Evolutionary conservation across 2,888 invertebrate genomes (phyloP).

Genomic region (Lycophotia porphyrea): DNA sequence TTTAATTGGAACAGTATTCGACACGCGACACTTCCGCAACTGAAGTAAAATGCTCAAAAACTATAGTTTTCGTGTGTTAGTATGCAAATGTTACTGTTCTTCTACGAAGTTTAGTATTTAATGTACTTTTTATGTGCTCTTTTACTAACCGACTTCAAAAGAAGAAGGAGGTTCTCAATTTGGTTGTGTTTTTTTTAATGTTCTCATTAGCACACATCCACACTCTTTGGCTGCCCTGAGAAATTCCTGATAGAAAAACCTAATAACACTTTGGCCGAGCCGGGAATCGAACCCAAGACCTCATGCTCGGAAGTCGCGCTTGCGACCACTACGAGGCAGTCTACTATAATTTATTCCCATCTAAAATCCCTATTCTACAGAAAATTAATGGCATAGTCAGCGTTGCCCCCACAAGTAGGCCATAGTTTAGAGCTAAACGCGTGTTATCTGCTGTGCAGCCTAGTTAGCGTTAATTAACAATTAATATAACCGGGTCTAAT

Average conservation of each 20-base stretch:
- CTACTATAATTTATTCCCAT: background rate
- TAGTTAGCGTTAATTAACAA: constrained; percentile 48
- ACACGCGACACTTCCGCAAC: constrained; percentile 30
- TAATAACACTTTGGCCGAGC: background rate
- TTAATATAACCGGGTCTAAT: constrained; percentile 33
- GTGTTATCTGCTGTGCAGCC: constrained; percentile 12
- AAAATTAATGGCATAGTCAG: constrained; percentile 10
- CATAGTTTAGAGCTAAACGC: constrained; percentile 34
- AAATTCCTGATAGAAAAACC: background rate
- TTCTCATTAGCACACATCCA: too few species aligned
- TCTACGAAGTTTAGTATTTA: constrained; percentile 8
- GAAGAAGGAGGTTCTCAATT: too few species aligned
- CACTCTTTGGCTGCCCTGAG: too few species aligned
- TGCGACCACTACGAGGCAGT: background rate
- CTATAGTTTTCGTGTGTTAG: constrained; percentile 30
- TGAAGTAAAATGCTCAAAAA: constrained; percentile 26
- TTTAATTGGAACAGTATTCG: constrained; percentile 17
- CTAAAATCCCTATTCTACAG: background rate
- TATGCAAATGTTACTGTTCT: constrained; percentile 35
- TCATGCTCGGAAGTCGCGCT: background rate
- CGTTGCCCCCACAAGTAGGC: constrained; percentile 15
- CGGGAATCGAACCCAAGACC: background rate
- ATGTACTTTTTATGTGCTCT: background rate
- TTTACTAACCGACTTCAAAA: too few species aligned
- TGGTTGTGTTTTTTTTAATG: too few species aligned